Evolutionary conservation across 2,797 vertebrate genomes (phyloP), one percentile per base, ranked within the genome.

Genomic region (Lutjanus argentimaculatus): DNA sequence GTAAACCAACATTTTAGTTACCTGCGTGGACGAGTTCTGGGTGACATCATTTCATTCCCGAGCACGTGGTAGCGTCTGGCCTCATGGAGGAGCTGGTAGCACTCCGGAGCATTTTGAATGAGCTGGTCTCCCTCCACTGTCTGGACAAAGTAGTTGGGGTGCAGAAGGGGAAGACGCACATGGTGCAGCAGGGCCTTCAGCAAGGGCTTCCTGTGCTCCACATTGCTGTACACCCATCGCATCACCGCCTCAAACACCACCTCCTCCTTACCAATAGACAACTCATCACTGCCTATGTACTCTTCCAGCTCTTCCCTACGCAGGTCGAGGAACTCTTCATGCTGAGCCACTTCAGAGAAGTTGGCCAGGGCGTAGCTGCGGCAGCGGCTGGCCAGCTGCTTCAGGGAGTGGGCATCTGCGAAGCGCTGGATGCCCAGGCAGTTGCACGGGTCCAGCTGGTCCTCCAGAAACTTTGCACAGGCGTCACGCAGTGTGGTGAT

Each of bases 21-120:
- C 98, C 99, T 99, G 93, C 99, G 97, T 17, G 99, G 99, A 77
- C 97, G 95, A 8, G 98, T 99, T 89, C 99, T 95, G 84, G 99
- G 96, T 66, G 99, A 99, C 98, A 99, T 99, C 98, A 99, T 99
- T 93, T 99, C 99, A 49, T 99, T 99, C 76, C 98, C 99, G 3
- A 99, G 97, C 83, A 99, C 97, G 12, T 99, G 98, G 92, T 99
- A 99, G 53, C 98, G 95, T 51, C 98, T 95, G 80, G 99, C 99
- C 93, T 99, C 99, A 0, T 99, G 98, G 82, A 99, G 95, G 66
- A 99, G 95, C 80, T 98, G 98, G 49, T 99, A 99, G 95, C 98
- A 99, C 84, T 99, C 99, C 0, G 97, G 97, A 52, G 98, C 96
- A 6, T 96, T 99, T 95, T 99, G 98, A 83, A 99, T 99, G 87